Base-by-base conservation (phyloP, 2,797 vertebrate species). In the Poecile montanus region DNA sequence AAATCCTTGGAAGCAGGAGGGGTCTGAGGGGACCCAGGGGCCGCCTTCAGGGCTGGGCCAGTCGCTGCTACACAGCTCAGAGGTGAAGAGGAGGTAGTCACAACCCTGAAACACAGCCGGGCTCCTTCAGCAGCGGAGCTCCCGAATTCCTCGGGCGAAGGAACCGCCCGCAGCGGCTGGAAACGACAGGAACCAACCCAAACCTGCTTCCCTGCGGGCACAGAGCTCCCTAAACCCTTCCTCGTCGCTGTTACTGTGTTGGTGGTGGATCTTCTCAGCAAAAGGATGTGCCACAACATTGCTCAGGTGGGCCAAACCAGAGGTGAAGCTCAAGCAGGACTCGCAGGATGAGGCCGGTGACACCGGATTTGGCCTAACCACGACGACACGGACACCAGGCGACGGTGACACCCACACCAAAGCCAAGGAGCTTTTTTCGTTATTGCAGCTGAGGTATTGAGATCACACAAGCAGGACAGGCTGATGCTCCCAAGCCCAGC, bases 171-270 rank as follows among this genome's bases (percentile, higher is more conserved):
- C 7, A 10, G 61, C 1, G 2, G 57, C 67, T 10, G 32, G 57
- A 18, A 68, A 57, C 1, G 2, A 3, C 45, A 5, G 0, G 1
- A 65, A 13, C 27, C 67, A 3, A 22, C 15, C 70, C 88, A 26
- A 23, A 70, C 2, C 71, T 1, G 29, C 36, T 51, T 9, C 88
- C 79, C 76, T 7, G 76, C 5, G 1, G 65, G 82, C 93, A 16
- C 80, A 17, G 61, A 32, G 60, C 51, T 61, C 83, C 88, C 77
- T 0, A 1, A 7, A 5, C 27, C 22, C 56, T 70, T 40, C 38
- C 3, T 11, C 4, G 4, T 4, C 5, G 5, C 12, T 16, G 47
- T 4, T 0, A 0, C 1, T 9, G 45, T 3, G 4, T 2, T 22
- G 19, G 5, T 16, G 63, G 70, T 42, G 74, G 86, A 73, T 89